phyloP scores from a whole-genome alignment of 2,888 invertebrate genomes.

The Lepetodrilus schrolli region DNA sequence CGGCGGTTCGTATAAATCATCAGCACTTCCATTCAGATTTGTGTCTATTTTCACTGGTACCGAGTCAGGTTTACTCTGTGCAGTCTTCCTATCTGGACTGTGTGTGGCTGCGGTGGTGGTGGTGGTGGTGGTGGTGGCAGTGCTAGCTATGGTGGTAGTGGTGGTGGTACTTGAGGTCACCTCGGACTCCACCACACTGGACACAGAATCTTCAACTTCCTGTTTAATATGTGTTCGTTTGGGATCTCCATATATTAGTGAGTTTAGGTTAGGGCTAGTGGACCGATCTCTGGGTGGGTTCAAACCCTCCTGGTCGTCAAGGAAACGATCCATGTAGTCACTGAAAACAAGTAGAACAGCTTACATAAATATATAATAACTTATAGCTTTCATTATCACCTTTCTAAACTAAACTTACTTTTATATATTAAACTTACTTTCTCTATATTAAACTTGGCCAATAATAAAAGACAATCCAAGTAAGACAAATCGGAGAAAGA shows the following conservation, averaged over 20 bases:
- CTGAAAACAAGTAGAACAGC: conserved; percentile 72
- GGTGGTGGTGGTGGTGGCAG: no score
- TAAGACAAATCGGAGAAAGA: neutral
- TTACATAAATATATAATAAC: neutral
- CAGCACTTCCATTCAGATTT: conserved; percentile 46
- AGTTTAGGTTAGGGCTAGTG: conserved; percentile 83
- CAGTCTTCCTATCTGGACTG: conserved; percentile 37
- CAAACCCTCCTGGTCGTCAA: conserved; percentile 81
- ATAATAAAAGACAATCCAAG: neutral
- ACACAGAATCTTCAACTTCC: conserved; percentile 47
- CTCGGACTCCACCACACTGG: conserved; percentile 29
- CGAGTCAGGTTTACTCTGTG: conserved; percentile 29
- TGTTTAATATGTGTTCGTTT: conserved; percentile 73
- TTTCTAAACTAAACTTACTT: neutral
- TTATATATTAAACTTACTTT: no score
- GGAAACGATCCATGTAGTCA: conserved; percentile 93
- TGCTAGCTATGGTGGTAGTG: conserved; percentile 34
- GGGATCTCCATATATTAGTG: conserved; percentile 76
- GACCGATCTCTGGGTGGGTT: conserved; percentile 77
- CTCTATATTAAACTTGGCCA: neutral
- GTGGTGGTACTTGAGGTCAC: conserved; percentile 13
- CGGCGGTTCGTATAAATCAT: conserved; percentile 34
- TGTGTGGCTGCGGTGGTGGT: conserved; percentile 44
- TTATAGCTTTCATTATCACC: neutral
- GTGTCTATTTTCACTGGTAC: conserved; percentile 28